Percentiles rank a stretch among this genome's conserved stretches.
Conservation (phyloP, 2,888 invertebrate genomes). For the Papilio gigon region DNA sequence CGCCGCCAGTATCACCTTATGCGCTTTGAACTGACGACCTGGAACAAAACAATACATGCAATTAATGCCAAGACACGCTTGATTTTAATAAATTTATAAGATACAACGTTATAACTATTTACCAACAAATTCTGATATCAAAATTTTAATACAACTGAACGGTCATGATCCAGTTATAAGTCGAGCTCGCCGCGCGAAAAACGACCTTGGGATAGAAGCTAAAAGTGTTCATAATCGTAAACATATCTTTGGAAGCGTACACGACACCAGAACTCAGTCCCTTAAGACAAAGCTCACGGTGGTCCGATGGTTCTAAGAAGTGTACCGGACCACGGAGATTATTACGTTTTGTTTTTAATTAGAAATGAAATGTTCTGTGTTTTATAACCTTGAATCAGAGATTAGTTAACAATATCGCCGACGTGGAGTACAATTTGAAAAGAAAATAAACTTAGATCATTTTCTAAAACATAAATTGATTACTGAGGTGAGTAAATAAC, state of each 20-base stretch:
- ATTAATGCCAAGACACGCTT: background rate
- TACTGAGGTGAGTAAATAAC: background rate
- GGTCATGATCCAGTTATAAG: conserved; percentile 9
- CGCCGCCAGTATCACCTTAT: conserved; percentile 94
- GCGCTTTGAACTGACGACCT: conserved; percentile 96
- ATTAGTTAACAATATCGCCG: background rate
- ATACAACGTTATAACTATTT: background rate
- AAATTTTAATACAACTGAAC: conserved; percentile 8
- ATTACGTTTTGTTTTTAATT: conserved; percentile 5
- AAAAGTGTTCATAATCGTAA: conserved; percentile 25
- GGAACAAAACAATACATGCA: conserved; percentile 50
- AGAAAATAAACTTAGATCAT: no score
- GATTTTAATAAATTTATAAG: no score
- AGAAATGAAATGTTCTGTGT: conserved; percentile 7
- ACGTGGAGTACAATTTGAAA: background rate
- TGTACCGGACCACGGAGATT: background rate
- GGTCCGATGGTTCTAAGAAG: conserved; percentile 32
- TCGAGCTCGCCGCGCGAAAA: background rate
- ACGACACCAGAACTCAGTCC: conserved; percentile 12
- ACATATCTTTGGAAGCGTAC: conserved; percentile 6
- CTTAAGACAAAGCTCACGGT: conserved; percentile 29
- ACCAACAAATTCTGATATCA: background rate
- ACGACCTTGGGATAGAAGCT: background rate
- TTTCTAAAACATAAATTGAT: background rate
- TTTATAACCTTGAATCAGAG: background rate